Conservation (phyloP, 1,140 invertebrate species). For the Drosophila quadrilineata region DNA sequence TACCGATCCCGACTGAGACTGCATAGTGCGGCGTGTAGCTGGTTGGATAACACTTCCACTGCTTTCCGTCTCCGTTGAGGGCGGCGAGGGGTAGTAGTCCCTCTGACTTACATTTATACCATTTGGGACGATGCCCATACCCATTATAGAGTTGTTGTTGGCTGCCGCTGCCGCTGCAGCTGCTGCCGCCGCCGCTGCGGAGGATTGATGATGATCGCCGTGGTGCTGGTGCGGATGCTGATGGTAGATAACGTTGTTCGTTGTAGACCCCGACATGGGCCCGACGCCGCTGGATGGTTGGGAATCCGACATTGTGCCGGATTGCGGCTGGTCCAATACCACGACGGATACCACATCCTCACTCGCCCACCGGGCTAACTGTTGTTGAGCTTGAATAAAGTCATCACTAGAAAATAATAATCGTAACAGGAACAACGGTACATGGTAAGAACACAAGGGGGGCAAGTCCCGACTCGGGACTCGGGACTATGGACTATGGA, state of each 20-base stretch:
- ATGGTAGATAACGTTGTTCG: constrained; percentile 71
- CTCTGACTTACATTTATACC: constrained; percentile 81
- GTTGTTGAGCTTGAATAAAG: constrained; percentile 96
- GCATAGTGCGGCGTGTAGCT: constrained; percentile 66
- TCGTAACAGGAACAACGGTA: constrained; percentile 81
- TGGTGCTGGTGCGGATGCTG: constrained; percentile 81
- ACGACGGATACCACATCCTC: constrained; percentile 89
- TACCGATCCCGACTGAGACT: constrained; percentile 48
- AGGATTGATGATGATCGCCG: constrained; percentile 81
- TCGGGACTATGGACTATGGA: constrained; percentile 32
- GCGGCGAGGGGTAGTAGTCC: constrained; percentile 81
- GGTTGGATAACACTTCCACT: constrained; percentile 81
- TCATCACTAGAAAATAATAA: constrained; percentile 95
- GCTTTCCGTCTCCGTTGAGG: constrained; percentile 82
- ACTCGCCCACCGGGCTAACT: constrained; percentile 95
- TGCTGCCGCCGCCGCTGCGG: constrained; percentile 55
- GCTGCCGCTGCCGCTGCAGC: constrained; percentile 45
- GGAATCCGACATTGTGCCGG: constrained; percentile 79
- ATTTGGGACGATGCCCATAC: constrained; percentile 76
- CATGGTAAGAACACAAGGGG: constrained; percentile 76
- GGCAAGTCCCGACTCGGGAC: constrained; percentile 34
- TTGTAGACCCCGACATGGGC: constrained; percentile 74
- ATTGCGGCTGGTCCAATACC: constrained; percentile 81
- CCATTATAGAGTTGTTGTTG: constrained; percentile 76
- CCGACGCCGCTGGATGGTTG: constrained; percentile 80